Conservation (phyloP, 2,888 invertebrate genomes). For the Eristalis arbustorum region DNA sequence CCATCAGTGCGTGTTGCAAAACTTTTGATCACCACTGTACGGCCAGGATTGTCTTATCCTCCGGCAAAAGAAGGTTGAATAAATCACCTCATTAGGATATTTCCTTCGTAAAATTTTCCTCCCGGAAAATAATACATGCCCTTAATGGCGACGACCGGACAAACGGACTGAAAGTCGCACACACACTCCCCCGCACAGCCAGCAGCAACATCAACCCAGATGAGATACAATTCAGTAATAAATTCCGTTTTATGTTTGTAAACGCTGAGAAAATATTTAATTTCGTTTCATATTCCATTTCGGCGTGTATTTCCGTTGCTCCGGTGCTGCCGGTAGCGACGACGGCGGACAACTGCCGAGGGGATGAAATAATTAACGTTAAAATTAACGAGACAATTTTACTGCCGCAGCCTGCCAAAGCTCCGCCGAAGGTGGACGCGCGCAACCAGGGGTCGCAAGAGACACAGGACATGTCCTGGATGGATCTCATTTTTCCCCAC, state of each 20-base stretch:
- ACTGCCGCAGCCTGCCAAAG: neutral
- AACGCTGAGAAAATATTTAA: constrained; percentile 51
- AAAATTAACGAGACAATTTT: constrained; percentile 44
- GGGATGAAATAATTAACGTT: constrained; percentile 37
- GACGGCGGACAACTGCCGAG: neutral
- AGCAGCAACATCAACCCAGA: neutral
- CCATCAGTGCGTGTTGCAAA: neutral
- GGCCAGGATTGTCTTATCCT: constrained; percentile 4
- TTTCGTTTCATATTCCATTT: constrained; percentile 38
- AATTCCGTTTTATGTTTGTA: constrained; percentile 60
- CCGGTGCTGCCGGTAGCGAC: neutral
- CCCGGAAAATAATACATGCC: constrained; percentile 40
- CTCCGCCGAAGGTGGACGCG: no score
- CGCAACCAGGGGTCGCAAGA: neutral
- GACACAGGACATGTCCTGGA: neutral
- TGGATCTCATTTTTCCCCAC: neutral
- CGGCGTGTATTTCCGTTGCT: neutral
- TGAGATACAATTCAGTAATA: constrained; percentile 38
- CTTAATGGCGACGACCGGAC: constrained; percentile 16
- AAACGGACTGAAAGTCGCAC: neutral
- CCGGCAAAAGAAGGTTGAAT: constrained; percentile 3
- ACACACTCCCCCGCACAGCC: neutral
- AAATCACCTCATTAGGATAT: constrained; percentile 59
- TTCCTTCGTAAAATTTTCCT: constrained; percentile 36
- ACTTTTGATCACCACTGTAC: constrained; percentile 14